phyloP scores from a whole-genome alignment of 2,797 vertebrate species.

The Sebastes matsubarae region DNA sequence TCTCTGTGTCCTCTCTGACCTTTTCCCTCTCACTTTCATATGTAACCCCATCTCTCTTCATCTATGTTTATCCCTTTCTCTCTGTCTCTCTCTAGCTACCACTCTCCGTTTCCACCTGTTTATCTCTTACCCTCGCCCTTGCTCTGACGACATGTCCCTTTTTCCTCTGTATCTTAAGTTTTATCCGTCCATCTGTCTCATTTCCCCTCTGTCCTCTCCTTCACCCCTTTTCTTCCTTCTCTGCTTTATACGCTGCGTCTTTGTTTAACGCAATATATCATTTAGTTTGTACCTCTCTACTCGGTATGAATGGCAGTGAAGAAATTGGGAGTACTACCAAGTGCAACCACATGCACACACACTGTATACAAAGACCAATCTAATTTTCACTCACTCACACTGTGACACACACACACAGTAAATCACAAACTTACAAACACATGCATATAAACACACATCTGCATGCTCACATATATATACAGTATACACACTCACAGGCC shows the following conservation, averaged over 20 bases:
- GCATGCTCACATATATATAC: conserved; percentile 30
- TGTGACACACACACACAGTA: conserved; percentile 22
- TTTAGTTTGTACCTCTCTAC: conserved; percentile 5
- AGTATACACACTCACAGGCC: conserved; percentile 26
- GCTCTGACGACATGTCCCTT: neutral
- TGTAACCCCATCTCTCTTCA: conserved; percentile 1
- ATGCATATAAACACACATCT: conserved; percentile 41
- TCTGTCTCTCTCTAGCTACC: neutral
- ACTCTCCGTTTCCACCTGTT: conserved; percentile 25
- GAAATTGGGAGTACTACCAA: neutral
- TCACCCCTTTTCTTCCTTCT: neutral
- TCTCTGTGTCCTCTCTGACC: conserved; percentile 62
- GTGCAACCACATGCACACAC: conserved; percentile 3
- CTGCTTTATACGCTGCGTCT: neutral
- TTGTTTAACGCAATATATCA: conserved; percentile 22
- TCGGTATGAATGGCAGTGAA: conserved; percentile 7
- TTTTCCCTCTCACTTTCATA: conserved; percentile 37
- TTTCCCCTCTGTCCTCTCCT: conserved; percentile 13
- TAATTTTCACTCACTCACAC: conserved; percentile 9
- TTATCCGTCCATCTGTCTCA: conserved; percentile 22
- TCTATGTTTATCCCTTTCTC: conserved; percentile 16
- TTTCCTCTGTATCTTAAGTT: neutral
- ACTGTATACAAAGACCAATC: conserved; percentile 1
- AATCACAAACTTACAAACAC: conserved; percentile 46
- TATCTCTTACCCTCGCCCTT: conserved; percentile 3